Conservation (phyloP, 2,797 vertebrate species). For the Aplochiton taeniatus region DNA sequence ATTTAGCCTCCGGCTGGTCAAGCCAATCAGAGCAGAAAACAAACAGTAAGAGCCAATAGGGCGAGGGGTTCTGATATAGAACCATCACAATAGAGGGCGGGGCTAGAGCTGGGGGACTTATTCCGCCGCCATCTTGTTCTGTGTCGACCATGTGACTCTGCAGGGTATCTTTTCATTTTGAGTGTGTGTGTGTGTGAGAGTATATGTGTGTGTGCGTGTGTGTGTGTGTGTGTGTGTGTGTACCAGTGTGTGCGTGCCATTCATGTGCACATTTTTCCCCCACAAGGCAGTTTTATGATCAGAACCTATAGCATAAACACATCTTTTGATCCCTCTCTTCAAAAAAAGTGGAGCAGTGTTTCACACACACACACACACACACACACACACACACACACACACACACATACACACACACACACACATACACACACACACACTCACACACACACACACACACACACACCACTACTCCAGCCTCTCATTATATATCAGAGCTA, state of each 20-base stretch:
- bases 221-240: constrained; percentile 1
- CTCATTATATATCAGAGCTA: constrained; percentile 52
- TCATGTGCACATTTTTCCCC: too few relatives aligned
- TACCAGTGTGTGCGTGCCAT: neutral
- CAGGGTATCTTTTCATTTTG: neutral
- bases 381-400: too few relatives aligned
- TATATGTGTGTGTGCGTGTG: constrained; percentile 7
- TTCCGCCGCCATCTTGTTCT: constrained; percentile 13
- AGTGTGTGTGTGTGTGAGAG: constrained; percentile 7
- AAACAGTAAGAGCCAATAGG: constrained; percentile 49
- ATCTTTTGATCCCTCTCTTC: too few relatives aligned
- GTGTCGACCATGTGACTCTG: constrained; percentile 16
- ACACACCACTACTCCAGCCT: too few relatives aligned
- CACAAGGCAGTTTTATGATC: too few relatives aligned
- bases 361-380: too few relatives aligned
- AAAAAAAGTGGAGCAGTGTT: too few relatives aligned
- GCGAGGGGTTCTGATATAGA: constrained; percentile 27
- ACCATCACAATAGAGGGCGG: constrained; percentile 50
- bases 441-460: too few relatives aligned
- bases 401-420: too few relatives aligned
- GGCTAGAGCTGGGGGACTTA: constrained; percentile 1
- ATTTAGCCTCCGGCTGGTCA: constrained; percentile 16
- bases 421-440: too few relatives aligned
- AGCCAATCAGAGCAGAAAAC: constrained; percentile 57
- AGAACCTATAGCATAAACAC: too few relatives aligned